phyloP scores from a whole-genome alignment of 2,888 invertebrate species.

The Brenthis daphne region DNA sequence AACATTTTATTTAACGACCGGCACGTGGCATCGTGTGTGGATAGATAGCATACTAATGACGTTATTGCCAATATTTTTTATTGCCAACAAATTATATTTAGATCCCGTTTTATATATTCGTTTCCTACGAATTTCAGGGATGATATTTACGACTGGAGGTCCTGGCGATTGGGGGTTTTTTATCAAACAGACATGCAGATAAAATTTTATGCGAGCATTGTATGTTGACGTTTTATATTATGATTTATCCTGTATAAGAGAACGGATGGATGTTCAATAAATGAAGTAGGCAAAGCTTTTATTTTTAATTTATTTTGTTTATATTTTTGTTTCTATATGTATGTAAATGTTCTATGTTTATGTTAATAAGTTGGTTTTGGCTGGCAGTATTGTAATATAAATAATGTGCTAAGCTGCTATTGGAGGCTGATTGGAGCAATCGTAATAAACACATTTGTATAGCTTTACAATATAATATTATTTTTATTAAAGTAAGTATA shows the following conservation, averaged over 20 bases:
- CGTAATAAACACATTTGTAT: background rate
- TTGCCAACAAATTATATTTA: slow-evolving; percentile 33
- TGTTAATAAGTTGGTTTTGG: background rate
- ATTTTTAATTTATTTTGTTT: too few species aligned
- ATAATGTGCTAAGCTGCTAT: background rate
- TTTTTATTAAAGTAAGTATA: background rate
- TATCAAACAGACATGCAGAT: slow-evolving; percentile 22
- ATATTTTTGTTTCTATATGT: too few species aligned
- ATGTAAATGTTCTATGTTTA: background rate
- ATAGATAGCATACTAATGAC: slow-evolving; percentile 49
- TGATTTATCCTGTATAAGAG: background rate
- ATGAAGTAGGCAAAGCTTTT: too few species aligned
- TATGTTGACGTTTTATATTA: slow-evolving; percentile 9
- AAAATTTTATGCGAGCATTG: slow-evolving; percentile 16
- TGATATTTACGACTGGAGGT: slow-evolving; percentile 32
- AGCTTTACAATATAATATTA: background rate
- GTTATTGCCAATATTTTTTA: slow-evolving; percentile 47
- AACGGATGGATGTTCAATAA: background rate
- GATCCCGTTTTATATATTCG: slow-evolving; percentile 16
- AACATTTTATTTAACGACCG: slow-evolving; percentile 62
- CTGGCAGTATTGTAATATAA: background rate
- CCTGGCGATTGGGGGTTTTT: slow-evolving; percentile 32
- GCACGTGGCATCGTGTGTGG: slow-evolving; percentile 50
- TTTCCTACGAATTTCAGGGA: slow-evolving; percentile 6
- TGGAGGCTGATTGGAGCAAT: background rate